Conservation (phyloP, 1,140 invertebrate species). For the Arctopsyche grandis region DNA sequence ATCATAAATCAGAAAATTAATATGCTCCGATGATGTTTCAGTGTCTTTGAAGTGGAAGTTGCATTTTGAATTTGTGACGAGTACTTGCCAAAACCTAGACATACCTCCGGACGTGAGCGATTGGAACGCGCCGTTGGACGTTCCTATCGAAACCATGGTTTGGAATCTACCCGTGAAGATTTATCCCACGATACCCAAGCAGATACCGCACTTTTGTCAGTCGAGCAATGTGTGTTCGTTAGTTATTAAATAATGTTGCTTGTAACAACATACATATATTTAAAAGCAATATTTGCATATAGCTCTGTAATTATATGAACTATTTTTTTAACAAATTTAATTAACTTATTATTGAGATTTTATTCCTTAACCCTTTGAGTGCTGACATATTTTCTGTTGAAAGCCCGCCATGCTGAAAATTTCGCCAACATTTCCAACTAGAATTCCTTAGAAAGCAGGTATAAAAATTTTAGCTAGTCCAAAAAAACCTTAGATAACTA, state of each 20-base stretch:
- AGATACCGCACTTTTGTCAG: conserved; percentile 72
- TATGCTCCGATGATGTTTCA: conserved; percentile 58
- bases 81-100: conserved; percentile 63
- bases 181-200: conserved; percentile 87
- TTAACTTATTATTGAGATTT: too few species aligned
- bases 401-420: too few species aligned
- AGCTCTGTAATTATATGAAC: background rate
- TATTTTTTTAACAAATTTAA: conserved; percentile 15
- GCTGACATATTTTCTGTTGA: too few species aligned
- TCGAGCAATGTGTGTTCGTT: conserved; percentile 64
- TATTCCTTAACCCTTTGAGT: too few species aligned
- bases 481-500: too few species aligned
- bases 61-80: conserved; percentile 97
- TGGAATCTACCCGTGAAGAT: conserved; percentile 96
- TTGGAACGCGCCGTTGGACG: conserved; percentile 84
- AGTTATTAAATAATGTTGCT: conserved; percentile 59
- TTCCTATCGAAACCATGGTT: conserved; percentile 96
- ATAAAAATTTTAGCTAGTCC: too few species aligned
- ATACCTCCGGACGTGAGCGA: conserved; percentile 67
- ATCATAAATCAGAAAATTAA: background rate
- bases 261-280: background rate
- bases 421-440: too few species aligned
- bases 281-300: background rate
- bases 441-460: too few species aligned
- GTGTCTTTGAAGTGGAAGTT: conserved; percentile 91